Evolutionary conservation across 2,113 vertebrate genomes (phyloP).

Genomic region (Eonycteris spelaea): DNA sequence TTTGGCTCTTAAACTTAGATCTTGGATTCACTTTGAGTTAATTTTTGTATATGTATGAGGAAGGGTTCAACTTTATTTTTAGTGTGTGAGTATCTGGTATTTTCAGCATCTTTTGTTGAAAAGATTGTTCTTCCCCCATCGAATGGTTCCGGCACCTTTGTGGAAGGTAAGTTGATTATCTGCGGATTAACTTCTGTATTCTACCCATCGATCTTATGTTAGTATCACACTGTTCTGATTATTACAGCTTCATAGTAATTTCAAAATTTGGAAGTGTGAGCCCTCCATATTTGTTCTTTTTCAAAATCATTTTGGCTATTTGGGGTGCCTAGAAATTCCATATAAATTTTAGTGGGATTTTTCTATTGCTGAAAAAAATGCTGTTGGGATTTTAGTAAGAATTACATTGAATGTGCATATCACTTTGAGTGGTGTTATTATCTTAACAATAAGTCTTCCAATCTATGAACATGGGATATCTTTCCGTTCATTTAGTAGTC

Average conservation of each 20-base stretch:
- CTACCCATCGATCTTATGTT: neutral
- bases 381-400: neutral
- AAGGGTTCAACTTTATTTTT: neutral
- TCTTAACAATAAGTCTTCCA: neutral
- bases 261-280: neutral
- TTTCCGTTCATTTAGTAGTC: conserved; percentile 16
- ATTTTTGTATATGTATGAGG: neutral
- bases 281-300: neutral
- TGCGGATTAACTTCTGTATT: neutral
- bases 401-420: neutral
- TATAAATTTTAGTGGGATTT: neutral
- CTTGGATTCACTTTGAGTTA: neutral
- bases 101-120: neutral
- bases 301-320: neutral
- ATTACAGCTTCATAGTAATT: neutral
- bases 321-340: neutral
- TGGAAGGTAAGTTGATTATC: neutral
- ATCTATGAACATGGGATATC: neutral
- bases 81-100: neutral
- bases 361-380: neutral
- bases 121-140: neutral
- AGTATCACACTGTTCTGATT: neutral
- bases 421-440: neutral
- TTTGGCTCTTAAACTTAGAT: neutral
- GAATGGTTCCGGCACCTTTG: neutral